Evolutionary conservation across 53 echinoderm and acorn worm genomes (phyloP), one percentile per base, ranked within the genome.

Genomic region (Echinarachnius parma): DNA sequence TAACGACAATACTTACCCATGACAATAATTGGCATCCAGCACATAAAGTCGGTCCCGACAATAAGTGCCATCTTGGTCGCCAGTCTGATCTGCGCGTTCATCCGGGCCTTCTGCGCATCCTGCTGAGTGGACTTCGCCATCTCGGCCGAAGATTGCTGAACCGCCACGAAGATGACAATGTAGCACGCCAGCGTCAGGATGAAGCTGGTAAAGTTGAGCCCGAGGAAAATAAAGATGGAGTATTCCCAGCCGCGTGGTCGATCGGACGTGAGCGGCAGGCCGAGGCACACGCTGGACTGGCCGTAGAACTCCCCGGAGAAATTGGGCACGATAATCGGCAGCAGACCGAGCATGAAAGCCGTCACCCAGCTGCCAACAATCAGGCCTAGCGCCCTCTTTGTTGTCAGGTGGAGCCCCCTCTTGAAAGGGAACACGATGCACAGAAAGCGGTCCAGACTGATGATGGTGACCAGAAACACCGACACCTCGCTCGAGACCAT

Each of bases 21-120:
- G 34, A 86, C 21, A 9, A 86, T 80, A 20, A 86, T 75, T 0
- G 86, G 86, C 64, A 86, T 60, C 86, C 86, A 86, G 37, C 86
- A 86, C 42, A 58, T n/a, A 53, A 80, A 80, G 60, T 86, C 80
- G 0, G 86, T 86, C 15, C 76, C 80, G 14, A 86, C 86, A 58
- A 86, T 86, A 46, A 86, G 55, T 24, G 77, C 76, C 76, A 76
- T 81, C 77, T 86, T 86, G 52, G 61, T 31, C 14, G 86, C 86
- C 62, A 77, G 22, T 46, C 61, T 81, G 46, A 86, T 58, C 48
- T 86, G 79, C 10, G 37, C 77, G 3, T 65, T 60, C 14, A 59
- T 7, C 59, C 66, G 77, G 9, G 32, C 13, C 34, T 27, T 46
- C 28, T 66, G 81, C 9, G 29, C n/a, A 0, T 62, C 34, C 35